Evolutionary conservation across 2,797 vertebrate species (phyloP).

Genomic region (Semotilus atromaculatus): DNA sequence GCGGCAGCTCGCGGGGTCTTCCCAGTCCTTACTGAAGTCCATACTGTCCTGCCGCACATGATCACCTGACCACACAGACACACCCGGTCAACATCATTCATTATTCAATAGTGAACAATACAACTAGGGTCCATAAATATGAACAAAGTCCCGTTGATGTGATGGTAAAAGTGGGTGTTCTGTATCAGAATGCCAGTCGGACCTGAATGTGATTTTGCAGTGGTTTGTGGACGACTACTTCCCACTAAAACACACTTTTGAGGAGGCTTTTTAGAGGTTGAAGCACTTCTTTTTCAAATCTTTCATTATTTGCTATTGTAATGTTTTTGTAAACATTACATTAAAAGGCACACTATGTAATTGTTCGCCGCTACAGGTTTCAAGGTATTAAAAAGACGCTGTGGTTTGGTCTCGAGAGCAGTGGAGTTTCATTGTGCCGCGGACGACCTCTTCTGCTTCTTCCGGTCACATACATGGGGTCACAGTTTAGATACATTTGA

Average conservation of each 20-base stretch:
- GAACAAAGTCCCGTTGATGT: not conserved
- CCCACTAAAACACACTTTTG: not conserved
- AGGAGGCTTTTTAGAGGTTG: not conserved
- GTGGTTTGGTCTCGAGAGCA: too few relatives aligned
- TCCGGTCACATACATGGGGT: too few relatives aligned
- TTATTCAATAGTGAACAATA: not conserved
- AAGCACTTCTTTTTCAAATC: not conserved
- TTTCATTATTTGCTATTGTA: not conserved
- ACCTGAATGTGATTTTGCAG: not conserved
- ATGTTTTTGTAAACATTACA: not conserved
- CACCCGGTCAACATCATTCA: not conserved
- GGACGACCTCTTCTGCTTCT: too few relatives aligned
- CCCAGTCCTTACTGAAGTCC: conserved; percentile 99
- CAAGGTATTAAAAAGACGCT: too few relatives aligned
- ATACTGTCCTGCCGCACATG: conserved; percentile 96
- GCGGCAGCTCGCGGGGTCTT: conserved; percentile 88
- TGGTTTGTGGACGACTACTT: not conserved
- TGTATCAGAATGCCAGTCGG: too few relatives aligned
- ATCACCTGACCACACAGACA: conserved; percentile 83
- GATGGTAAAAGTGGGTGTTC: not conserved
- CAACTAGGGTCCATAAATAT: not conserved
- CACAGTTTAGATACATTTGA: too few relatives aligned
- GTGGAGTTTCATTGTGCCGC: too few relatives aligned
- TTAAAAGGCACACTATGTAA: not conserved
- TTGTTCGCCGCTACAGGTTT: too few relatives aligned